phyloP scores from a whole-genome alignment of 1,140 invertebrate genomes.

The Nephila pilipes region DNA sequence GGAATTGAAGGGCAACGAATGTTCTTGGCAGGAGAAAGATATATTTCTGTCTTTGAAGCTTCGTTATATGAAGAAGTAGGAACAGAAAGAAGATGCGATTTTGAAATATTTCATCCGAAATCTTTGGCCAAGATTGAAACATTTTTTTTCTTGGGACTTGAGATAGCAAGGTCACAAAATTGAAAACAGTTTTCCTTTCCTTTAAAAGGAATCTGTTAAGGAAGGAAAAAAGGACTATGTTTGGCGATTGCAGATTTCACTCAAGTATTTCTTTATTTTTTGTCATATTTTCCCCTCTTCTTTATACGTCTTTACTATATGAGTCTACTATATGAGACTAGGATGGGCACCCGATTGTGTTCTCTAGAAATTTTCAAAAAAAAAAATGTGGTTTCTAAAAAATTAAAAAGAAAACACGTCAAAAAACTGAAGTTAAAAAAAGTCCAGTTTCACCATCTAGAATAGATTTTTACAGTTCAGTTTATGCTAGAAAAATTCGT shows the following conservation, averaged over 20 bases:
- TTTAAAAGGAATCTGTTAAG: conserved; percentile 49
- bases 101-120: conserved; percentile 72
- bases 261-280: conserved; percentile 18
- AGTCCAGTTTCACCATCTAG: background rate
- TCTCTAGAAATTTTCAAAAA: conserved; percentile 3
- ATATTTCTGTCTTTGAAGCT: conserved; percentile 70
- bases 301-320: conserved; percentile 30
- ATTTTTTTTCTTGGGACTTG: conserved; percentile 23
- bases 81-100: conserved; percentile 64
- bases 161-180: conserved; percentile 73
- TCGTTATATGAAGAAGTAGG: conserved; percentile 41
- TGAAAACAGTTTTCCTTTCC: conserved; percentile 68
- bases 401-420: background rate
- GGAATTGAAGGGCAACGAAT: conserved; percentile 42
- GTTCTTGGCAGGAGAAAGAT: conserved; percentile 66
- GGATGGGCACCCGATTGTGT: conserved; percentile 17
- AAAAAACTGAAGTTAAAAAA: conserved; percentile 1
- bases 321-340: conserved; percentile 34
- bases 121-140: conserved; percentile 62
- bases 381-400: conserved; percentile 28
- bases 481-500: background rate
- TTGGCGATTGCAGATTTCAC: conserved; percentile 59
- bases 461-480: background rate
- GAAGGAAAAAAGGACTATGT: conserved; percentile 18
- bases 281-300: background rate